Evolutionary conservation across 2,888 invertebrate genomes (phyloP), one percentile per base, ranked within the genome.

Genomic region (Lathronympha strigana): DNA sequence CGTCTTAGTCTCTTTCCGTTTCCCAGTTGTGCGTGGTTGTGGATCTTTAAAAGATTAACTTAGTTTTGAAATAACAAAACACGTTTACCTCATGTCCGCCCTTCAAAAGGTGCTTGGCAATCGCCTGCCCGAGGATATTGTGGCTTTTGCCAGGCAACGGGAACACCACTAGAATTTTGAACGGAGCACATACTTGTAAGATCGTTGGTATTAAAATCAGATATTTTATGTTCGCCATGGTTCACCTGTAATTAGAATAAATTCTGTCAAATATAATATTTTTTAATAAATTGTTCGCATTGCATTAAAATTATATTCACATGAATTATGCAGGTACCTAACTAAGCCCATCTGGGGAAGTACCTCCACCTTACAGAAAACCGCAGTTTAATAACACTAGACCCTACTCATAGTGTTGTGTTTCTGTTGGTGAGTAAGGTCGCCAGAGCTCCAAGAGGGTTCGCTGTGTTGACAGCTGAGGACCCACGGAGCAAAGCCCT

Each of bases 21-120:
- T 2, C 9, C 1, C 11, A 33, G 9, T 25, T 4, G 3, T 25
- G 25, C 6, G 25, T 25, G n/a, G n/a, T n/a, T n/a, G n/a, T n/a
- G n/a, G n/a, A n/a, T n/a, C n/a, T n/a, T n/a, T n/a, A n/a, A 25
- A 25, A 25, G n/a, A 3, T 25, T 25, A 25, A 25, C 6, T 38
- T 38, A 4, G 1, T 3, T 19, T n/a, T 49, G n/a, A 25, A 49
- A 15, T 23, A 49, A 28, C 4, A 4, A 11, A 4, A n/a, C 28
- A 28, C 15, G 6, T 40, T 17, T 55, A 77, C 84, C 76, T 84
- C 78, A 69, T 85, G 83, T 4, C 84, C 85, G 55, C 79, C 83
- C n/a, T 76, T 69, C 25, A 81, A 67, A 2, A 85, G 68, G 68
- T 77, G 72, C 54, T 70, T 73, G 3, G 82, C 79, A 0, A 76